Percentiles rank a stretch among this genome's conserved stretches.
Evolutionary conservation across 2,797 vertebrate species (phyloP).

Genomic region (Limnodromus scolopaceus): DNA sequence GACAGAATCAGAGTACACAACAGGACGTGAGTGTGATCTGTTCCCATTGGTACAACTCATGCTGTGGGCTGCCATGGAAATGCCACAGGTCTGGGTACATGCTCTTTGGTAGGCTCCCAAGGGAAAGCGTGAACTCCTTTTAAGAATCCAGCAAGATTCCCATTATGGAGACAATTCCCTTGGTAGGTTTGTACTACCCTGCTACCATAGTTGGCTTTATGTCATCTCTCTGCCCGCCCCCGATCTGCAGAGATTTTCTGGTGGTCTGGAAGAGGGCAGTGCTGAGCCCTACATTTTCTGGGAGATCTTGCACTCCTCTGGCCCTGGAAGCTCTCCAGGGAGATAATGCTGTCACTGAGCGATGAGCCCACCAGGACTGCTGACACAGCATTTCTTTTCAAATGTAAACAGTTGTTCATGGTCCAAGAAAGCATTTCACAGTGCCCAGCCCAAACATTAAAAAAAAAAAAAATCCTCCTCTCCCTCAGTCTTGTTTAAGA

Average conservation of each 20-base stretch:
- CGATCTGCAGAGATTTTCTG: neutral
- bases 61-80: neutral
- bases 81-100: neutral
- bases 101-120: neutral
- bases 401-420: neutral
- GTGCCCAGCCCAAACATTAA: neutral
- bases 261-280: neutral
- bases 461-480: neutral
- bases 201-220: neutral
- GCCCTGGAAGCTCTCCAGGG: neutral
- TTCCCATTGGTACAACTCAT: neutral
- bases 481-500: neutral
- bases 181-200: neutral
- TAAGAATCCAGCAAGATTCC: neutral
- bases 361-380: slow-evolving; percentile 3
- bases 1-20: neutral
- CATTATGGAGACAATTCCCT: neutral
- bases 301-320: neutral
- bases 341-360: neutral
- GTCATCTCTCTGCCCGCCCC: neutral
- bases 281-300: neutral
- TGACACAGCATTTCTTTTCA: slow-evolving; percentile 42
- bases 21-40: fast-evolving
- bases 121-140: neutral
- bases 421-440: slow-evolving; percentile 11